These are phyloP conservation scores for Anthopleura sola DNA, from an alignment of 64 coral and sea anemone genomes.

Conservation along the genomic window DNA sequence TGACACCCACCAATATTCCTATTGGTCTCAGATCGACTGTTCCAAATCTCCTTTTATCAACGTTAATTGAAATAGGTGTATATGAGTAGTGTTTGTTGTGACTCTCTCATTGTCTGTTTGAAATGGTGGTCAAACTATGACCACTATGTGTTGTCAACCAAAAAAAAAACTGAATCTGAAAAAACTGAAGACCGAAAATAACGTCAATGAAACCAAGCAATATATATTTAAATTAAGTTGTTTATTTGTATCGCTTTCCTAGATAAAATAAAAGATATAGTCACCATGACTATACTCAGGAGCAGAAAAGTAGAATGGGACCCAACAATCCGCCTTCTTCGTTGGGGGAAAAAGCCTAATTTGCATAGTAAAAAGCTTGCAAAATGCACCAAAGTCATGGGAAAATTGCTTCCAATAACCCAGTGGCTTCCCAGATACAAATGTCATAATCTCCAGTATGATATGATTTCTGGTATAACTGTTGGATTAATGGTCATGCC, in stretches of 20 bases:
- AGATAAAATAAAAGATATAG: slow-evolving; percentile 6
- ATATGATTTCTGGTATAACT: slow-evolving; percentile 84
- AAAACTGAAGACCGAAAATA: no score
- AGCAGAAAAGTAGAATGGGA: background rate
- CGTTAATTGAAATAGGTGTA: no score
- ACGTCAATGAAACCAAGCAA: no score
- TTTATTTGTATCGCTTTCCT: background rate
- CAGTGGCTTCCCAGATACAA: slow-evolving; percentile 83
- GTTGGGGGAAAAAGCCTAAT: background rate
- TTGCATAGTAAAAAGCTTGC: background rate
- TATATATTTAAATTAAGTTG: background rate
- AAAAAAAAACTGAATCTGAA: no score
- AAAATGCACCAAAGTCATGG: slow-evolving; percentile 17
- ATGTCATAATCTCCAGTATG: slow-evolving; percentile 58
- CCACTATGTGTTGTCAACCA: no score
- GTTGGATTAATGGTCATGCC: slow-evolving; percentile 96
- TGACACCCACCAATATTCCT: no score
- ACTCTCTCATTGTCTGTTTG: no score
- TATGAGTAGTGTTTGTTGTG: no score
- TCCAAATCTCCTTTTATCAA: no score
- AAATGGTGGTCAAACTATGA: no score
- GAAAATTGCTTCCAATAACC: slow-evolving; percentile 56
- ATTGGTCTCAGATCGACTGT: no score
- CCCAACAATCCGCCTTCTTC: background rate
- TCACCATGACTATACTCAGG: background rate